Evolutionary conservation across 2,113 vertebrate species (phyloP).

Genomic region (Helogale parvula): DNA sequence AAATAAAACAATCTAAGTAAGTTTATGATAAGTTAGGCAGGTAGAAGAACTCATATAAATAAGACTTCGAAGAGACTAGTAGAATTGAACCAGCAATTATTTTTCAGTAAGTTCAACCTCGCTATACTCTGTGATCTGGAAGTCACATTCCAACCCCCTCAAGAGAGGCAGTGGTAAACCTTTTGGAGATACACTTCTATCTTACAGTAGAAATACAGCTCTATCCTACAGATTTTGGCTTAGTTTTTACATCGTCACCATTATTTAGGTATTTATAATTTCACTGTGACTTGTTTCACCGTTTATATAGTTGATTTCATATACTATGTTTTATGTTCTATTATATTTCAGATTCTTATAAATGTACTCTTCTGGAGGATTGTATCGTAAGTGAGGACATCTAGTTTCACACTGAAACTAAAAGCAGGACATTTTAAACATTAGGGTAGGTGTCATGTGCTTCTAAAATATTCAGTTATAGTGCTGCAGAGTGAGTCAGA

Average conservation of each 20-base stretch:
- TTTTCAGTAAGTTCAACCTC: background rate
- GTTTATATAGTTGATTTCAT: background rate
- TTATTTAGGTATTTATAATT: slow-evolving; percentile 6
- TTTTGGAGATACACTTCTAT: background rate
- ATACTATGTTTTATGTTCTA: background rate
- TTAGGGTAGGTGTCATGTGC: background rate
- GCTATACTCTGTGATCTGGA: background rate
- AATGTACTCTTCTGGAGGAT: background rate
- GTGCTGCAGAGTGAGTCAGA: background rate
- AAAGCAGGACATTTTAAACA: background rate
- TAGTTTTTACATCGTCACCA: background rate
- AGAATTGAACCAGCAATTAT: background rate
- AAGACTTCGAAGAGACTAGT: background rate
- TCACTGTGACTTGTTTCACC: background rate
- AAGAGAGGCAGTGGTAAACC: background rate
- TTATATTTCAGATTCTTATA: background rate
- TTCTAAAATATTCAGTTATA: background rate
- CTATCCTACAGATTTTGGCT: background rate
- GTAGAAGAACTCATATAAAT: background rate
- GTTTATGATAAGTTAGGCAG: background rate
- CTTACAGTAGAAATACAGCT: background rate
- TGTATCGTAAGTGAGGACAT: background rate
- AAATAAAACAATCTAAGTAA: background rate
- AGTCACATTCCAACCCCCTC: background rate
- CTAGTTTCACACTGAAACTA: background rate